These are phyloP conservation scores for Alexandromys fortis DNA, from an alignment of 2,113 vertebrate genomes.

Conservation along the genomic window DNA sequence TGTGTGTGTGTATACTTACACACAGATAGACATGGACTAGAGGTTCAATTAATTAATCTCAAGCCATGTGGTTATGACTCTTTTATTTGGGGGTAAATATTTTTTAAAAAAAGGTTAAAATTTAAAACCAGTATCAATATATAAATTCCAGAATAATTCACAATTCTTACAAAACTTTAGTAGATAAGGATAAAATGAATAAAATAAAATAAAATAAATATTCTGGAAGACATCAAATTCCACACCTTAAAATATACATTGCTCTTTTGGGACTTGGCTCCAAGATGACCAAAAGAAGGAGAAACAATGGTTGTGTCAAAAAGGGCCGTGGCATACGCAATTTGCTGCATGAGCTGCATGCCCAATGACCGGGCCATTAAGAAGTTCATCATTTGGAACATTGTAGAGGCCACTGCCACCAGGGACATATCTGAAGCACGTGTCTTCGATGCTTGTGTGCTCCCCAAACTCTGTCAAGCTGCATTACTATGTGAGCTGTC, in stretches of 20 bases:
- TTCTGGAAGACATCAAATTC: not conserved
- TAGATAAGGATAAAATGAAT: constrained; percentile 39
- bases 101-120: not conserved
- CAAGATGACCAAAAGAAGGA: no score
- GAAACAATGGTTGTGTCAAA: no score
- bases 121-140: not conserved
- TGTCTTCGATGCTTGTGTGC: no score
- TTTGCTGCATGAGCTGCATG: no score
- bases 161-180: constrained; percentile 14
- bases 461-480: no score
- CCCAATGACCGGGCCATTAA: no score
- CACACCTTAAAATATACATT: constrained; percentile 2
- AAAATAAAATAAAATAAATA: constrained; percentile 60
- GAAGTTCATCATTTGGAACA: no score
- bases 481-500: no score
- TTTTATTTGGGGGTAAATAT: not conserved
- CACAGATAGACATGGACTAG: not conserved
- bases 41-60: constrained; percentile 10
- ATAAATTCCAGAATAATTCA: constrained; percentile 12
- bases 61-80: not conserved
- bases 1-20: not conserved
- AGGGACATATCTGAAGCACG: no score
- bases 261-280: no score
- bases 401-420: no score
- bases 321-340: no score